phyloP scores from a whole-genome alignment of 2,888 invertebrate species.

The Drosophila hamatofila region DNA sequence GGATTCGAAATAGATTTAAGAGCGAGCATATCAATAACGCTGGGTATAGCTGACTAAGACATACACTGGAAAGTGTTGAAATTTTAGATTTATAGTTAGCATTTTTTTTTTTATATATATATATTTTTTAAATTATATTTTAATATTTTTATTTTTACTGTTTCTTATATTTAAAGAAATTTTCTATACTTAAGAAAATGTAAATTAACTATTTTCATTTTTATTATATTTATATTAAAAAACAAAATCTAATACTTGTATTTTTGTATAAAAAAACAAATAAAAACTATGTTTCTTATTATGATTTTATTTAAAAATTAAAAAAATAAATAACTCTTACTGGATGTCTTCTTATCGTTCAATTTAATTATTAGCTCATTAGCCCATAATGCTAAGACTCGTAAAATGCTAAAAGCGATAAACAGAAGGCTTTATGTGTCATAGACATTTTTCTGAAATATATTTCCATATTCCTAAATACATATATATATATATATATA shows the following conservation, averaged over 20 bases:
- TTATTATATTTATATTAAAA: too few species aligned
- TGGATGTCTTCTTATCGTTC: conserved; percentile 9
- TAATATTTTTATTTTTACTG: too few species aligned
- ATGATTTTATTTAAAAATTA: too few species aligned
- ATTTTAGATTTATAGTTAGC: background rate
- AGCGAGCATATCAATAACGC: conserved; percentile 2
- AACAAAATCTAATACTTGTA: too few species aligned
- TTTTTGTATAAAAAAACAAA: too few species aligned
- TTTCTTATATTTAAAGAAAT: too few species aligned
- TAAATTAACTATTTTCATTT: too few species aligned
- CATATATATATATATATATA: conserved; percentile 16
- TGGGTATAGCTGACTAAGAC: background rate
- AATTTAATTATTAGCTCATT: background rate
- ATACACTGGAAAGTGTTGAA: conserved; percentile 2
- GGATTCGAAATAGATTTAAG: conserved; percentile 48
- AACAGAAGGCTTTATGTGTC: conserved; percentile 48
- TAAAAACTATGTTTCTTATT: too few species aligned
- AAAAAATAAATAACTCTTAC: background rate
- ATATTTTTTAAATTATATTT: too few species aligned
- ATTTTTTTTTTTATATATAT: background rate
- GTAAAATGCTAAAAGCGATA: conserved; percentile 65
- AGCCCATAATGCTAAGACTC: conserved; percentile 64
- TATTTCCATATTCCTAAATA: conserved; percentile 19
- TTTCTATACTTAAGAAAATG: too few species aligned
- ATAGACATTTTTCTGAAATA: conserved; percentile 21